Base-by-base conservation (phyloP, 2,797 vertebrate species). In the Pipistrellus kuhlii region DNA sequence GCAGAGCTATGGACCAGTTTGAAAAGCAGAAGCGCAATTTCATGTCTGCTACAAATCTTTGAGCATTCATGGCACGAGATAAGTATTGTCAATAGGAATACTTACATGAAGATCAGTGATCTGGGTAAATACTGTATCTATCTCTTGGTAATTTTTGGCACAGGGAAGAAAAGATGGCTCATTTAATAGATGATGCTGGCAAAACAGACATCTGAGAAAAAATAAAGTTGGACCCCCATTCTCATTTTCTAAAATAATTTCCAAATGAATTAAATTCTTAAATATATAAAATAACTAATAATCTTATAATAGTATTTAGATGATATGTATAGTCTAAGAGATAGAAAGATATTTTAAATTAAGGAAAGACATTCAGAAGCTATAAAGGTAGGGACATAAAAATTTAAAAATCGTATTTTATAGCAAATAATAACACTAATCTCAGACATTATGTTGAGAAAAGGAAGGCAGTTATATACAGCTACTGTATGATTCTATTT, bases 201-300 rank as follows among this genome's bases (percentile, higher is more conserved):
- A 73, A 51, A 89, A 57, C 69, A 94, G 75, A 72, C 25, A 41
- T 48, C 69, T 38, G 38, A 76, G 82, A 83, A 85, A 83, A 81
- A 87, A 57, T 51, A 46, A 90, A 94, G 46, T 41, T 44, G 27
- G 48, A 73, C 57, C n/a, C 13, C 5, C 41, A 35, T 71, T 85
- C 35, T 91, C 51, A 90, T 90, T 88, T 91, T 88, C 30, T 21
- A 93, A 86, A 91, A 59, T 59, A 71, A 71, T 80, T 91, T 80
- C 75, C 73, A 88, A 80, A 15, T 88, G 66, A 85, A 85, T 48
- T 51, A 80, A 91, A 91, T 46, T 32, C n/a, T 66, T 89, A 86
- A 71, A 82, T 89, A 41, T 85, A 32, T 76, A 76, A 88, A 66
- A 73, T 69, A 91, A 66, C n/a, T 15, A 78, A 23, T 30, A 59